Conservation (phyloP, 2,113 vertebrate species). For the Gopherus evgoodei region DNA sequence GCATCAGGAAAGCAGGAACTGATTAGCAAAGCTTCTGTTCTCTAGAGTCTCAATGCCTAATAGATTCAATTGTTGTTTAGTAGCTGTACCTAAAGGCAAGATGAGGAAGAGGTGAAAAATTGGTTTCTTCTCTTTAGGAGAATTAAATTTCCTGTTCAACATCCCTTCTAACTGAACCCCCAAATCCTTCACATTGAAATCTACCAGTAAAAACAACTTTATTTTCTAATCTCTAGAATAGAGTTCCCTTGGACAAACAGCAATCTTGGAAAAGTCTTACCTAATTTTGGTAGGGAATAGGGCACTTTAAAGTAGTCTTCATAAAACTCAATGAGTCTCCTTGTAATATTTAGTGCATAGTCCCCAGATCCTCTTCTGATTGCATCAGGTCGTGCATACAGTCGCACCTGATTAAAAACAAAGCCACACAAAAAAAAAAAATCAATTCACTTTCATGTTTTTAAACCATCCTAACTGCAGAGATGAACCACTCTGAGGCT, state of each 20-base stretch:
- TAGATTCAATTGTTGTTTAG: not conserved
- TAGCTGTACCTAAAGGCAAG: not conserved
- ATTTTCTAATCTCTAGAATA: not conserved
- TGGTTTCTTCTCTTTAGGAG: conserved; percentile 18
- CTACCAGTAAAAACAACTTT: not conserved
- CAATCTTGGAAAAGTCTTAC: conserved; percentile 82
- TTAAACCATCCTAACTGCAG: conserved; percentile 1
- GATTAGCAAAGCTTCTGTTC: not conserved
- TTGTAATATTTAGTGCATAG: conserved; percentile 97
- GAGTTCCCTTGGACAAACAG: not conserved
- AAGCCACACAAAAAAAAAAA: not conserved
- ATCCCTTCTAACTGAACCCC: conserved; percentile 31
- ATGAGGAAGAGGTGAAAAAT: not conserved
- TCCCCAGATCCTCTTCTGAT: conserved; percentile 95
- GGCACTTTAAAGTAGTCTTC: conserved; percentile 98
- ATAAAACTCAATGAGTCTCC: conserved; percentile 96
- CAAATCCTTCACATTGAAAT: conserved; percentile 15
- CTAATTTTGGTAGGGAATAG: conserved; percentile 98
- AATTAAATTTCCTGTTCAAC: conserved; percentile 13
- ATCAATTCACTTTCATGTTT: conserved; percentile 57
- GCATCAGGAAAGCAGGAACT: not conserved
- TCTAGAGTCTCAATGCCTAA: not conserved
- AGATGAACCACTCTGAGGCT: conserved; percentile 8
- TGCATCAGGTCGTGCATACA: conserved; percentile 95
- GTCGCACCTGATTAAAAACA: conserved; percentile 87